Percentiles rank a stretch among this genome's conserved stretches.
Evolutionary conservation across 2,888 invertebrate genomes (phyloP).

Genomic region (Nipponacmea schrenckii): DNA sequence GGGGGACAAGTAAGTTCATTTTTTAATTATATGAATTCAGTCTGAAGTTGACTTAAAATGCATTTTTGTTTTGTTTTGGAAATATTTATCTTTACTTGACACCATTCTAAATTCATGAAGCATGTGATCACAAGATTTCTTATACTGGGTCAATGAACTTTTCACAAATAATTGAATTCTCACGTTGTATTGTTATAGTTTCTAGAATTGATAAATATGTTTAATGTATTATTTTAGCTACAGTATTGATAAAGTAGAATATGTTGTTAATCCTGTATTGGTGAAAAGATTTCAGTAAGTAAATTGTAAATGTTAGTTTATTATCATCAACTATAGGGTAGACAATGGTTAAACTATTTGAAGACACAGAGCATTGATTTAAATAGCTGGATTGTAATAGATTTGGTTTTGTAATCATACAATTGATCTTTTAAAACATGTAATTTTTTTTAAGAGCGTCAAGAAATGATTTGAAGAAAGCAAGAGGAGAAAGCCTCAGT

Average conservation of each 20-base stretch:
- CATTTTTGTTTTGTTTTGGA: not conserved
- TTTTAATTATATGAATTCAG: not conserved
- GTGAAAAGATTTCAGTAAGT: slow-evolving; percentile 47
- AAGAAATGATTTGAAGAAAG: slow-evolving; percentile 48
- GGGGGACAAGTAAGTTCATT: not conserved
- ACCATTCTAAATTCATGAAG: not conserved
- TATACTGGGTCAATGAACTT: too few species aligned
- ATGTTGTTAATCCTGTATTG: slow-evolving; percentile 52
- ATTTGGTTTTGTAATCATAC: too few species aligned
- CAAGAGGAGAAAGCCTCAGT: slow-evolving; percentile 48
- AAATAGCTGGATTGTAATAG: too few species aligned
- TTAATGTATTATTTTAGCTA: slow-evolving; percentile 26
- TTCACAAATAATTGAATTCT: too few species aligned
- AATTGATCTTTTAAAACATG: too few species aligned
- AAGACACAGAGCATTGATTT: too few species aligned
- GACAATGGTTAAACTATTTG: too few species aligned
- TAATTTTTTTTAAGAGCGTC: slow-evolving; percentile 37
- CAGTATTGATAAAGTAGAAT: slow-evolving; percentile 48
- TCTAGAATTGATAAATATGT: too few species aligned
- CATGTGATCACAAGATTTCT: too few species aligned
- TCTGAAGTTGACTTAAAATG: not conserved
- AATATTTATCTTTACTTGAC: not conserved
- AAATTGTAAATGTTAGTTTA: not conserved
- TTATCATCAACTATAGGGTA: too few species aligned
- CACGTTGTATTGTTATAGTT: too few species aligned